Evolutionary conservation across 1,140 invertebrate species (phyloP).

Genomic region (Drosophila truncata): DNA sequence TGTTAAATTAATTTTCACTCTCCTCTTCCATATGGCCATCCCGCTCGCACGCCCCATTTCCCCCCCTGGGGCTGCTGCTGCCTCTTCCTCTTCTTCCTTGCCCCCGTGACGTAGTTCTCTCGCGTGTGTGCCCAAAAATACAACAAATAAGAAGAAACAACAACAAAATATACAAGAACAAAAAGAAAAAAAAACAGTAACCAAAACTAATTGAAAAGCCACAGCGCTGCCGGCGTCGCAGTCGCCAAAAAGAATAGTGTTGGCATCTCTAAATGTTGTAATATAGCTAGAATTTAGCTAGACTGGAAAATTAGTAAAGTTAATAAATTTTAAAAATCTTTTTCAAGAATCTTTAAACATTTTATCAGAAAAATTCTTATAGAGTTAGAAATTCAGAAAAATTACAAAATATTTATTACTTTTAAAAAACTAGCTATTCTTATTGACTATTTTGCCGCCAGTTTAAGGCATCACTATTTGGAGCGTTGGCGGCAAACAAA

Average conservation of each 20-base stretch:
- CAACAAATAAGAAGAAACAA: conserved; percentile 14
- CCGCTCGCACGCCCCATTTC: conserved; percentile 20
- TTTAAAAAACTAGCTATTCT: background rate
- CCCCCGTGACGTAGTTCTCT: conserved; percentile 36
- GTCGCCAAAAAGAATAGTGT: conserved; percentile 17
- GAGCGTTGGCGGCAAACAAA: conserved; percentile 44
- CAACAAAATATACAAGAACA: conserved; percentile 1
- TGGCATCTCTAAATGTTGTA: background rate
- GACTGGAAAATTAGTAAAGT: background rate
- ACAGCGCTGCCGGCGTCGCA: conserved; percentile 36
- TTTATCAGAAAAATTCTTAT: background rate
- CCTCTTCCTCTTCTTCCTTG: conserved; percentile 23
- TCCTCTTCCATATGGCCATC: conserved; percentile 29
- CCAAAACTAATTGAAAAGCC: conserved; percentile 72
- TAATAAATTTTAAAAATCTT: too few species aligned
- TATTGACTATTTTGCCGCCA: background rate
- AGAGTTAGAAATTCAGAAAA: background rate
- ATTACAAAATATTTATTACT: background rate
- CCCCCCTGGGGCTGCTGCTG: conserved; percentile 4
- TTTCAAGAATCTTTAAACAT: background rate
- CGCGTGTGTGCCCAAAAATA: conserved; percentile 48
- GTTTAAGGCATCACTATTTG: background rate
- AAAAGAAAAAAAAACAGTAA: conserved; percentile 14
- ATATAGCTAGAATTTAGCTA: background rate
- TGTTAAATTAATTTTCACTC: conserved; percentile 80